Percentiles rank a stretch among this genome's conserved stretches.
These are phyloP conservation scores for Oryzias sinensis DNA, from an alignment of 2,797 vertebrate genomes.

Conservation along the genomic window DNA sequence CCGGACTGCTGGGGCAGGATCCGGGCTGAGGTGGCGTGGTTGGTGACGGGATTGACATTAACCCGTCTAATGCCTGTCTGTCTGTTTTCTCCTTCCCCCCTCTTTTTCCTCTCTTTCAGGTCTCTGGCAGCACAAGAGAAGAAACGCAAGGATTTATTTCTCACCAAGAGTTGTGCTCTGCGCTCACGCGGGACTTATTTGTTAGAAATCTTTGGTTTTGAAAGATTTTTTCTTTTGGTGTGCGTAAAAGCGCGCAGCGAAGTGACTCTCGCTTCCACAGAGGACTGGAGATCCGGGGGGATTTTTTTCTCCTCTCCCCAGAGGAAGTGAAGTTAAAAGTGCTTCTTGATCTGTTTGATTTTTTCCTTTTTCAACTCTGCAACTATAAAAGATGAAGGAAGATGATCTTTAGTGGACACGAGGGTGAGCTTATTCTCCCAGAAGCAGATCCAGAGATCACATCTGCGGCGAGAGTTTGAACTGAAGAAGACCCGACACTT, in stretches of 20 bases:
- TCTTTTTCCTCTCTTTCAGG: conserved; percentile 60
- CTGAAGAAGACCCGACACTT: conserved; percentile 52
- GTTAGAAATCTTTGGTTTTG: conserved; percentile 63
- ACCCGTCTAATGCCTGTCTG: conserved; percentile 84
- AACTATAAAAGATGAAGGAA: conserved; percentile 63
- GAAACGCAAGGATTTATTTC: conserved; percentile 59
- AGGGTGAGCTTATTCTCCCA: conserved; percentile 44
- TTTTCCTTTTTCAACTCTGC: conserved; percentile 13
- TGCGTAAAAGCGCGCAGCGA: conserved; percentile 66
- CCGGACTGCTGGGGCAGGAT: conserved; percentile 82
- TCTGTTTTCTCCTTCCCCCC: conserved; percentile 43
- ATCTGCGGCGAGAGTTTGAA: conserved; percentile 40
- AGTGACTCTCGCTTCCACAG: conserved; percentile 50
- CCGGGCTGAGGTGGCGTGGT: conserved; percentile 85
- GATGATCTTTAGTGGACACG: conserved; percentile 74
- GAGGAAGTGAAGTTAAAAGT: conserved; percentile 78
- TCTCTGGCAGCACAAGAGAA: conserved; percentile 49
- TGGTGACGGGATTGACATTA: conserved; percentile 88
- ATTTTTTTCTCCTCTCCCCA: conserved; percentile 21
- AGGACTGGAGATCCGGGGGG: conserved; percentile 51
- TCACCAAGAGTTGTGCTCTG: conserved; percentile 59
- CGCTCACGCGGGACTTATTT: conserved; percentile 72
- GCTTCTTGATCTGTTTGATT: conserved; percentile 26
- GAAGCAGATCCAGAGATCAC: conserved; percentile 35
- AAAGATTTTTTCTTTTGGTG: conserved; percentile 44